Percentiles rank a stretch among this genome's conserved stretches.
These are phyloP conservation scores for Tenthredo notha DNA, from an alignment of 2,888 invertebrate genomes.

Conservation along the genomic window DNA sequence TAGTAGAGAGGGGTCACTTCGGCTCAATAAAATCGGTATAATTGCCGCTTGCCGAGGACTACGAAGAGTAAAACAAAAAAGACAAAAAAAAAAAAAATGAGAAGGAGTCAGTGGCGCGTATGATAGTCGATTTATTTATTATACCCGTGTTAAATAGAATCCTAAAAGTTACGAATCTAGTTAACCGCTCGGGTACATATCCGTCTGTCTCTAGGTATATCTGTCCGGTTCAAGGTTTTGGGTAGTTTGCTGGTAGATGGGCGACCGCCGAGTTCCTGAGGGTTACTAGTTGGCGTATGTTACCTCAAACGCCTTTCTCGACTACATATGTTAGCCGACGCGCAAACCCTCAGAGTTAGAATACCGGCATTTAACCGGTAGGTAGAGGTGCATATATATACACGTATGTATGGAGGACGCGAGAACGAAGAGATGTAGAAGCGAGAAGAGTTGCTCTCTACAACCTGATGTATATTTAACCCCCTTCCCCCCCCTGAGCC, in stretches of 20 bases:
- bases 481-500: no score
- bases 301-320: slow-evolving; percentile 48
- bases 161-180: slow-evolving; percentile 26
- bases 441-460: slow-evolving; percentile 1
- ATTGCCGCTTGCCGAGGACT: slow-evolving; percentile 62
- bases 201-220: not conserved
- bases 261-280: slow-evolving; percentile 48
- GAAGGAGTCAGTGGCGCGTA: not conserved
- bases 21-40: slow-evolving; percentile 71
- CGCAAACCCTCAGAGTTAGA: slow-evolving; percentile 35
- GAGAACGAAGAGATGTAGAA: not conserved
- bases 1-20: slow-evolving; percentile 61
- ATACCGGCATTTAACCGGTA: slow-evolving; percentile 8
- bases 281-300: slow-evolving; percentile 44
- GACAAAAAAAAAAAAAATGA: not conserved
- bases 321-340: slow-evolving; percentile 38
- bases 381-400: not conserved
- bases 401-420: not conserved
- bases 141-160: not conserved
- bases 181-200: slow-evolving; percentile 33
- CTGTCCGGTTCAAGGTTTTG: slow-evolving; percentile 44
- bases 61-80: not conserved
- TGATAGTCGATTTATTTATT: not conserved
- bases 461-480: slow-evolving; percentile 50
- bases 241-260: slow-evolving; percentile 46